Evolutionary conservation across 2,113 vertebrate species (phyloP).

Genomic region (Tamias sibiricus): DNA sequence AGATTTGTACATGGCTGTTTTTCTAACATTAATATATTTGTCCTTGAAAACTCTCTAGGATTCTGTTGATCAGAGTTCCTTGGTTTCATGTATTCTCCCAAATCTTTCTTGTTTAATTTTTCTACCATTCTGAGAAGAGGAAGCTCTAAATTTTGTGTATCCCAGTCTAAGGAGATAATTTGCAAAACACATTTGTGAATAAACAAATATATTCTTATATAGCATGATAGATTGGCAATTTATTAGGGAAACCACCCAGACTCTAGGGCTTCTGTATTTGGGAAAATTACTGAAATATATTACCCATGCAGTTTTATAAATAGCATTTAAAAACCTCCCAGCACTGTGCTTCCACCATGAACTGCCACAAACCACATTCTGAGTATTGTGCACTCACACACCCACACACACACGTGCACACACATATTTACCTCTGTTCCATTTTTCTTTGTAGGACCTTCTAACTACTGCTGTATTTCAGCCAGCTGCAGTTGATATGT

Average conservation of each 20-base stretch:
- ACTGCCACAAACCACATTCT: not conserved
- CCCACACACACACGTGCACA: not conserved
- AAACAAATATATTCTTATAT: slow-evolving; percentile 25
- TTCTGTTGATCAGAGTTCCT: not conserved
- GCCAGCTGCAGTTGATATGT: not conserved
- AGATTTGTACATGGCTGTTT: not conserved
- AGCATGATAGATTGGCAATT: slow-evolving; percentile 29
- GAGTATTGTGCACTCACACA: not conserved
- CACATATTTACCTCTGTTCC: not conserved
- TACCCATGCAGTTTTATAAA: slow-evolving; percentile 30
- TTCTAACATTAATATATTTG: not conserved
- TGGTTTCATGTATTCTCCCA: not conserved
- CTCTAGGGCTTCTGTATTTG: not conserved
- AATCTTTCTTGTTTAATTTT: slow-evolving; percentile 8
- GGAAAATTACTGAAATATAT: slow-evolving; percentile 17
- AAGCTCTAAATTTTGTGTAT: not conserved
- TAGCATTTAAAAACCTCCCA: not conserved
- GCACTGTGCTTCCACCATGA: not conserved
- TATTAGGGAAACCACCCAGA: not conserved
- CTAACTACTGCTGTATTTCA: not conserved
- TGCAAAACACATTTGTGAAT: slow-evolving; percentile 35
- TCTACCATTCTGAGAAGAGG: not conserved
- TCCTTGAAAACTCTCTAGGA: not conserved
- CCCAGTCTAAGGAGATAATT: slow-evolving; percentile 44
- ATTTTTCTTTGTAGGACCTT: not conserved